Evolutionary conservation across 1,140 invertebrate genomes (phyloP), one percentile per base, ranked within the genome.

Genomic region (Metaphire vulgaris): DNA sequence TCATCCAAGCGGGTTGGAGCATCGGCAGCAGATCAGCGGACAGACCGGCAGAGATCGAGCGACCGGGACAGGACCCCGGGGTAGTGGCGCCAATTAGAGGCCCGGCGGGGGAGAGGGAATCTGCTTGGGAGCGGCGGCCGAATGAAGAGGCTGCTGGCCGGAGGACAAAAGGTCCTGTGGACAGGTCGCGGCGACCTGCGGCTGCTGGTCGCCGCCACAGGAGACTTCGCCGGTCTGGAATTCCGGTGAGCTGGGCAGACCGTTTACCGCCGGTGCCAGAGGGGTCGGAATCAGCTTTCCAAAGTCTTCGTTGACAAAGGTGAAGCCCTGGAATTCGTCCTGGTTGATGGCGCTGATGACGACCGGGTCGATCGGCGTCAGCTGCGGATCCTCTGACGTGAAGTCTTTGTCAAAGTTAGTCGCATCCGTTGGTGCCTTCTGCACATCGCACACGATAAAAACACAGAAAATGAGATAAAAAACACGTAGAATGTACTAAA

Each of bases 241-340:
- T 21, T 56, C 41, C 6, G 41, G 41, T 56, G 41, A 56, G 21
- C 41, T 56, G 6, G 41, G 41, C 21, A 21, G 21, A 6, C 41
- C 41, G 21, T 56, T 56, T 6, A 56, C 41, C 41, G 41, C 21
- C 41, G 41, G 6, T 21, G 41, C 21, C 41, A 12, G 41, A 21
- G 6, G 6, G 6, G 41, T 56, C 41, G 6, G 41, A 56, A 56
- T 12, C 6, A 56, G 73, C 78, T 84, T 84, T 74, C 83, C 83
- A 81, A 84, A 98, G 85, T 97, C 94, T 80, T 90, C 89, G 88
- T 99, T 99, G 78, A 96, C 90, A 87, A 97, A 98, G 74, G 96
- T 98, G 87, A 99, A 99, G 66, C 95, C 96, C 79, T 90, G 90
- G 88, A 99, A 99, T 87, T 99, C 96, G 81, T 98, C 95, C 87